A percentile compares a stretch with the other conserved stretches of the same genome.
phyloP scores from a whole-genome alignment of 2,888 invertebrate genomes.

The Julus scanicus region DNA sequence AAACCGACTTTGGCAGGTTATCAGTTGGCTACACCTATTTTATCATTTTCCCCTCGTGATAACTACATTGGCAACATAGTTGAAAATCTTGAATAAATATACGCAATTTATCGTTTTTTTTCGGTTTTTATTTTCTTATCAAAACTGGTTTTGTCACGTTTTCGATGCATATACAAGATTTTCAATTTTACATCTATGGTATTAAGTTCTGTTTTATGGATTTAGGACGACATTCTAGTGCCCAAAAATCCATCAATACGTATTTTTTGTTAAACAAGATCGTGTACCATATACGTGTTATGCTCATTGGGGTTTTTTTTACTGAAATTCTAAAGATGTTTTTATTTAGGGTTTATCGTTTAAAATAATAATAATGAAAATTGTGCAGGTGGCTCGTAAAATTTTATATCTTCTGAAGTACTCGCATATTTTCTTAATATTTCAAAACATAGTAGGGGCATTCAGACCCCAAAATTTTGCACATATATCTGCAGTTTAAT shows the following conservation, averaged over 20 bases:
- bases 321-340: no score
- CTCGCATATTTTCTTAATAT: no score
- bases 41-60: neutral
- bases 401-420: no score
- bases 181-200: neutral
- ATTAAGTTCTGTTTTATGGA: neutral
- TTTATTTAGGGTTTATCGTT: no score
- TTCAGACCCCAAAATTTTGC: no score
- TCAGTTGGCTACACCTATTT: constrained; percentile 33
- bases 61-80: neutral
- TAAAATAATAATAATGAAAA: no score
- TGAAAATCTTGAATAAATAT: neutral
- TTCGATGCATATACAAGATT: neutral
- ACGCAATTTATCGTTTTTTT: neutral
- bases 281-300: no score
- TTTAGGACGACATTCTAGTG: neutral
- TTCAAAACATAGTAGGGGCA: no score
- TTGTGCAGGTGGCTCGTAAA: no score
- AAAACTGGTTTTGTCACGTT: constrained; percentile 8
- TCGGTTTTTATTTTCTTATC: neutral
- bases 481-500: no score
- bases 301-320: no score
- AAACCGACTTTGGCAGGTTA: constrained; percentile 11
- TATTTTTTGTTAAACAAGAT: neutral
- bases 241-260: neutral